These are phyloP conservation scores for Acanthosepion esculentum DNA, from an alignment of 2,888 invertebrate genomes.

Conservation along the genomic window DNA sequence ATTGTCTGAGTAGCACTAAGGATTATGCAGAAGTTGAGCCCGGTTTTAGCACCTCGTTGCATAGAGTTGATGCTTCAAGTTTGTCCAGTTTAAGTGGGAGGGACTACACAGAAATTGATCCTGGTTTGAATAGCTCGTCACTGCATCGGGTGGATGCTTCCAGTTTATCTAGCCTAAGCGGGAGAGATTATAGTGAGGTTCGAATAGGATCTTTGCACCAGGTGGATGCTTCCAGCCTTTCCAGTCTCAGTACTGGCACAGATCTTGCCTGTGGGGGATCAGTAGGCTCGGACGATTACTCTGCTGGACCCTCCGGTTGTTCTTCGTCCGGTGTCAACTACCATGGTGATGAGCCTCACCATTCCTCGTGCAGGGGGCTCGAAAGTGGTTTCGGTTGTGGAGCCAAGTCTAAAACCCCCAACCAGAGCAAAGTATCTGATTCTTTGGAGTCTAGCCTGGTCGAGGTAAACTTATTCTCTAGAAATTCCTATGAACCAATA, in stretches of 20 bases:
- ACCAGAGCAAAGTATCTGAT: neutral
- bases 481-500: conserved; percentile 67
- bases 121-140: neutral
- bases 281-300: conserved; percentile 66
- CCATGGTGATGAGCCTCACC: neutral
- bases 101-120: neutral
- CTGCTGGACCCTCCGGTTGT: conserved; percentile 63
- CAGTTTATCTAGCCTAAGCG: neutral
- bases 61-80: conserved; percentile 68
- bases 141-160: neutral
- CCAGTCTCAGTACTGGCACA: conserved; percentile 59
- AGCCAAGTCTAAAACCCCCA: neutral
- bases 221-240: conserved; percentile 70
- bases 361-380: neutral
- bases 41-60: conserved; percentile 57
- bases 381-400: neutral
- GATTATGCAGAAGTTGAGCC: conserved; percentile 43
- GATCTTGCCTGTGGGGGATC: conserved; percentile 67
- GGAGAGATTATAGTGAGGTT: neutral
- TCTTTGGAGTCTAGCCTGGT: conserved; percentile 69
- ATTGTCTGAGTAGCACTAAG: conserved; percentile 41
- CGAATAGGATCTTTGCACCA: conserved; percentile 57
- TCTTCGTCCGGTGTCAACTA: conserved; percentile 25
- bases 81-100: conserved; percentile 71
- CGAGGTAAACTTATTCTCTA: conserved; percentile 69